phyloP scores from a whole-genome alignment of 1,140 invertebrate species.

The Hypsibius dujardini region DNA sequence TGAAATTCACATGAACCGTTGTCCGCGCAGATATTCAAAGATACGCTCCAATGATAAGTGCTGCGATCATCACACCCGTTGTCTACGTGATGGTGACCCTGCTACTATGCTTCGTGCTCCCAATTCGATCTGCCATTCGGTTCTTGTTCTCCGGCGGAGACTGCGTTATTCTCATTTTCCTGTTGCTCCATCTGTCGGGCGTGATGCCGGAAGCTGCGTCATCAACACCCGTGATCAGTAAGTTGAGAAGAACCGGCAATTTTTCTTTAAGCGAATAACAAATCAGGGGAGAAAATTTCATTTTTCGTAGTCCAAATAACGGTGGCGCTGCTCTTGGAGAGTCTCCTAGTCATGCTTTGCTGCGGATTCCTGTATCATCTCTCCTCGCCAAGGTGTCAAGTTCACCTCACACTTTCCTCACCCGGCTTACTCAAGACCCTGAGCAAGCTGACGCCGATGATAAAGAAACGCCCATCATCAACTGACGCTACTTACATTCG shows the following conservation, averaged over 20 bases:
- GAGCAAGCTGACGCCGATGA: background rate
- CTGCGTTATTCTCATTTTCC: background rate
- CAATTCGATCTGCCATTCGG: background rate
- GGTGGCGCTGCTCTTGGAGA: background rate
- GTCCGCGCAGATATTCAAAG: background rate
- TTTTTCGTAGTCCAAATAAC: background rate
- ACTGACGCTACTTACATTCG: background rate
- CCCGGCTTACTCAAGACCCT: background rate
- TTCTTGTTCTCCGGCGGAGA: background rate
- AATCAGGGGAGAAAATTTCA: too few relatives aligned
- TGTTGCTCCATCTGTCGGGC: background rate
- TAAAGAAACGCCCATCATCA: background rate
- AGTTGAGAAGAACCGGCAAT: background rate
- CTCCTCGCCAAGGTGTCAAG: background rate
- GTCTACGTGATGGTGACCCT: slow-evolving; percentile 1
- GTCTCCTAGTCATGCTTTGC: background rate
- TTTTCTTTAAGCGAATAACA: background rate
- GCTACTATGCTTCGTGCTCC: background rate
- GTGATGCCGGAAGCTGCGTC: background rate
- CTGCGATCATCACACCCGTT: background rate
- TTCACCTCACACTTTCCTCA: background rate
- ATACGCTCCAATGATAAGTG: background rate
- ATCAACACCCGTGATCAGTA: background rate
- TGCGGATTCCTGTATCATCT: slow-evolving; percentile 7
- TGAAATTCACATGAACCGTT: too few relatives aligned